phyloP scores from a whole-genome alignment of 1,140 invertebrate species.

The Drosophila aff. region DNA sequence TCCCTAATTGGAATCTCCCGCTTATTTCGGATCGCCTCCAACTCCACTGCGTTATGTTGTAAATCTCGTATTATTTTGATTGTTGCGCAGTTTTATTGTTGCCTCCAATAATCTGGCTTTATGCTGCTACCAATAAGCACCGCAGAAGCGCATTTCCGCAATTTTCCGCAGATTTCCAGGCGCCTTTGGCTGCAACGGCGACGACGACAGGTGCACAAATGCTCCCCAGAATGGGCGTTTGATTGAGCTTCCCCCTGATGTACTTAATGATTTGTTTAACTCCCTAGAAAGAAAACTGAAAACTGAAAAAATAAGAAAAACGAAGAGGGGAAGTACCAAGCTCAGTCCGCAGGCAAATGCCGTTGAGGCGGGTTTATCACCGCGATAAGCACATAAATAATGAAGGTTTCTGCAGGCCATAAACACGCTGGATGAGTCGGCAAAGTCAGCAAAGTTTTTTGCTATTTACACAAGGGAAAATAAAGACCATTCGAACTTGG shows the following conservation, averaged over 20 bases:
- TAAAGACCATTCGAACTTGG: slow-evolving; percentile 11
- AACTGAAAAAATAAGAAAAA: slow-evolving; percentile 3
- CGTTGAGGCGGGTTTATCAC: slow-evolving; percentile 52
- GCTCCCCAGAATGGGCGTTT: slow-evolving; percentile 39
- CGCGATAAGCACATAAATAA: slow-evolving; percentile 54
- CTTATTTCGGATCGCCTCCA: slow-evolving; percentile 11
- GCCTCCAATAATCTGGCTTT: slow-evolving; percentile 71
- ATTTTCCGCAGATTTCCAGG: slow-evolving; percentile 46
- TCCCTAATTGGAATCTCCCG: slow-evolving; percentile 1
- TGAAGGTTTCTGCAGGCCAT: slow-evolving; percentile 39
- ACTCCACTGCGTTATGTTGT: slow-evolving; percentile 33
- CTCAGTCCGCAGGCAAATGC: slow-evolving; percentile 38
- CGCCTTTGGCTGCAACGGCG: slow-evolving; percentile 43
- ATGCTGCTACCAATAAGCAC: slow-evolving; percentile 52
- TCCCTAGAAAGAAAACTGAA: slow-evolving; percentile 7
- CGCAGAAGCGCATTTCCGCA: slow-evolving; percentile 51
- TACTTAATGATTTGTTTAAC: slow-evolving; percentile 66
- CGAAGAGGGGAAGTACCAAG: slow-evolving; percentile 32
- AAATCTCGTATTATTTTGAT: slow-evolving; percentile 76
- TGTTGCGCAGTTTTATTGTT: slow-evolving; percentile 66
- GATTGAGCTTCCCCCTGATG: slow-evolving; percentile 43
- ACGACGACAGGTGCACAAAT: slow-evolving; percentile 48
- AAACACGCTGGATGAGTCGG: slow-evolving; percentile 54
- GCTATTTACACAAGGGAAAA: slow-evolving; percentile 30
- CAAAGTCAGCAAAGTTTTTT: slow-evolving; percentile 37